Evolutionary conservation across 1,140 invertebrate genomes (phyloP), one percentile per base, ranked within the genome.

Genomic region (Cotesia chilonis): DNA sequence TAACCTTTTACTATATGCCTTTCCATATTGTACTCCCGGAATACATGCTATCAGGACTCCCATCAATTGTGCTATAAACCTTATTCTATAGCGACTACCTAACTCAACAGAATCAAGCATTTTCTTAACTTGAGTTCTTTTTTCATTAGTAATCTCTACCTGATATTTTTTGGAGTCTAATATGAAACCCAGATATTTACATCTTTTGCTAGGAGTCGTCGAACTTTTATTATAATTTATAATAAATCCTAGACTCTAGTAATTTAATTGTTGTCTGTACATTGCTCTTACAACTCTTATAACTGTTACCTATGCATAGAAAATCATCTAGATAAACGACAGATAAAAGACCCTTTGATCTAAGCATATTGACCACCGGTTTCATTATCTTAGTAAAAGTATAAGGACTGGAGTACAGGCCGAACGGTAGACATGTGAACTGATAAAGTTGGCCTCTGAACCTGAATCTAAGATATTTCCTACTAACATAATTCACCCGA

Each of bases 361-460:
- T 59, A 2, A 73, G 37, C 1, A 3, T 28, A 17, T 51, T 66
- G 1, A 73, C 10, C 12, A 75, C 68, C 4, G 74, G 63, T 28
- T 73, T 70, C 52, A 75, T 52, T 3, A 75, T 17, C 47, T 75
- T 75, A 3, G 74, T 76, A 35, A 73, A 76, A 2, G 68, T 63
- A 61, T 41, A 72, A 9, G 73, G 73, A 38, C 65, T 68, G 6
- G 70, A 28, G 12, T 60, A 28, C 28, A 71, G 54, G 10, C 69
- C 73, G 52, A 74, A 74, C 6, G 73, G 73, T 10, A 75, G 41
- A 52, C 73, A 75, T 1, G 59, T 57, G 47, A 75, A 75, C 17
- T 75, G 65, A 47, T 68, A 71, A 4, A 75, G 57, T 54, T 64
- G 35, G 7, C 65, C 65, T 7, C 61, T 47, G 9, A 71, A 75